Conservation (phyloP, 2,888 invertebrate species). For the Nemapogon koenigi region DNA sequence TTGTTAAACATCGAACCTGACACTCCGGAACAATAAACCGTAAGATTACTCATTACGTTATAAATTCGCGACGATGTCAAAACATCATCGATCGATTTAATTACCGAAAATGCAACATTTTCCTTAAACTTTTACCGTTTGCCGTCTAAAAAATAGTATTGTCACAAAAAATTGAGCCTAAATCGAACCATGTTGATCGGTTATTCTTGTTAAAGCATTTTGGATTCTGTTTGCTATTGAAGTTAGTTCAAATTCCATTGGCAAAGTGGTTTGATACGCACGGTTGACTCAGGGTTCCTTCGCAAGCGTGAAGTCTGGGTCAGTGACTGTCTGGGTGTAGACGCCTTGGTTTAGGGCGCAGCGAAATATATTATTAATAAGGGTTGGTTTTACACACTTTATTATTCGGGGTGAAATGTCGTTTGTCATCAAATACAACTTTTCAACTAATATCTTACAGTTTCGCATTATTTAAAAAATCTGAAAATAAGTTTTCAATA, state of each 20-base stretch:
- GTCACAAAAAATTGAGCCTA: conserved; percentile 7
- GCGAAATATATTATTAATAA: too few relatives aligned
- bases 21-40: too few relatives aligned
- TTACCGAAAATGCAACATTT: conserved; percentile 17
- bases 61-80: background rate
- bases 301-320: conserved; percentile 24
- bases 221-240: background rate
- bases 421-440: too few relatives aligned
- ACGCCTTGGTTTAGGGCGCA: conserved; percentile 6
- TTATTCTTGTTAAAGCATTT: background rate
- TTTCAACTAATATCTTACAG: too few relatives aligned
- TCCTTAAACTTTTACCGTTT: conserved; percentile 23
- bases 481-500: too few relatives aligned
- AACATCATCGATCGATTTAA: background rate
- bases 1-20: too few relatives aligned
- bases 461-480: too few relatives aligned
- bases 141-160: conserved; percentile 11
- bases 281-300: conserved; percentile 32
- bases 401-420: too few relatives aligned
- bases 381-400: too few relatives aligned
- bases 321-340: conserved; percentile 28
- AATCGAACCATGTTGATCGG: conserved; percentile 1
- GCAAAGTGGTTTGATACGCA: conserved; percentile 24
- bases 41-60: too few relatives aligned
- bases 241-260: conserved; percentile 15